These are phyloP conservation scores for Phania funesta DNA, from an alignment of 2,888 invertebrate genomes.

Conservation along the genomic window DNA sequence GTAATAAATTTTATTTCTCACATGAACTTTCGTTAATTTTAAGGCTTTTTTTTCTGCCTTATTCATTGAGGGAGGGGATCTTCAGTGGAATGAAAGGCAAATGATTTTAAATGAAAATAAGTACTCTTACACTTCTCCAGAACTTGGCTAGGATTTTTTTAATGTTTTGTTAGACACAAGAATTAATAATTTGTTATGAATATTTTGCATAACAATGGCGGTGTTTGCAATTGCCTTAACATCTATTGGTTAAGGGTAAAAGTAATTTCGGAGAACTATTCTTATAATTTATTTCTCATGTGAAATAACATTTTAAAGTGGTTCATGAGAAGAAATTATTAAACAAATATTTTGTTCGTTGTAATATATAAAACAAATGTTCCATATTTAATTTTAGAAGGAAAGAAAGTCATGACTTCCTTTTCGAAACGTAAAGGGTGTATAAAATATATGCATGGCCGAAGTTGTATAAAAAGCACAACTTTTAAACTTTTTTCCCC, in stretches of 20 bases:
- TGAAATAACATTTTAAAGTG: no score
- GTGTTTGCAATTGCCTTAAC: background rate
- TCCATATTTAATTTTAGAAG: no score
- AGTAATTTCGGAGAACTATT: background rate
- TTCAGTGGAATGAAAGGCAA: background rate
- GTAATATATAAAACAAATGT: no score
- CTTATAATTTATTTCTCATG: no score
- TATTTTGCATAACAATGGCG: background rate
- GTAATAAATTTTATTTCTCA: background rate
- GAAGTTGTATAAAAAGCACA: no score
- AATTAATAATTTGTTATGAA: background rate
- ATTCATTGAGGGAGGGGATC: background rate
- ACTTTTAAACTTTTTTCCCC: no score
- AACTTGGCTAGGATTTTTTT: background rate
- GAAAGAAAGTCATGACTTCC: no score
- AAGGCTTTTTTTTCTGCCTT: background rate
- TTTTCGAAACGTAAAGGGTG: no score
- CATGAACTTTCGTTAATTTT: background rate
- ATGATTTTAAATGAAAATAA: background rate
- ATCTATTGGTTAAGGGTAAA: slow-evolving; percentile 7
- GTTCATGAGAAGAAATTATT: no score
- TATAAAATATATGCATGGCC: no score
- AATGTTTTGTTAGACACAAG: slow-evolving; percentile 4
- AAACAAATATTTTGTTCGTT: no score
- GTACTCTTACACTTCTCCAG: background rate